These are phyloP conservation scores for Poeciliopsis paucimaculata DNA, from an alignment of 2,797 vertebrate genomes.

Conservation along the genomic window DNA sequence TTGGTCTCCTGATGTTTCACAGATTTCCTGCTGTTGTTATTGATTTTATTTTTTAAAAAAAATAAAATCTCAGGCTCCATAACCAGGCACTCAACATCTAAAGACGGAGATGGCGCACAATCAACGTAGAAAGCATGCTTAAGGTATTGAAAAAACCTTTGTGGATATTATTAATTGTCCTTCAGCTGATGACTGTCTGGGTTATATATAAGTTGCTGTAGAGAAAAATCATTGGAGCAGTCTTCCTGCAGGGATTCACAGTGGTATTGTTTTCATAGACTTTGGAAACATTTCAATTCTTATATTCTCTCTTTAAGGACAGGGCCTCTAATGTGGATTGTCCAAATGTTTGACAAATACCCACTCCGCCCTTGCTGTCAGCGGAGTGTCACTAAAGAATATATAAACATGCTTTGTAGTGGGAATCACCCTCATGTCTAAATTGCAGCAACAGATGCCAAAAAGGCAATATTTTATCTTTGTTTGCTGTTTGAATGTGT, in stretches of 20 bases:
- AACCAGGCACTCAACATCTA: conserved; percentile 57
- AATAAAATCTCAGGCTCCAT: conserved; percentile 38
- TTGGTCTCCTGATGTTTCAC: conserved; percentile 41
- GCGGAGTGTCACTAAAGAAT: conserved; percentile 21
- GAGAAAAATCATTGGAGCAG: conserved; percentile 72
- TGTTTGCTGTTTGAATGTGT: not conserved
- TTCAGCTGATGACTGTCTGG: conserved; percentile 70
- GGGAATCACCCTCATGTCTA: conserved; percentile 13
- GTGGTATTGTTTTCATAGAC: conserved; percentile 62
- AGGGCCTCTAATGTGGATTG: conserved; percentile 41
- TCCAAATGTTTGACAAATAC: conserved; percentile 51
- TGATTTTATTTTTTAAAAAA: not conserved
- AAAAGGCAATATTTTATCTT: conserved; percentile 9
- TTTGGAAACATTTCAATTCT: conserved; percentile 69
- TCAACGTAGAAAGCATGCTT: conserved; percentile 10
- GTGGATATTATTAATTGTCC: conserved; percentile 69
- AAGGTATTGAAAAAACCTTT: conserved; percentile 49
- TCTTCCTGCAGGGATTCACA: conserved; percentile 73
- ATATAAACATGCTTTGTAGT: conserved; percentile 37
- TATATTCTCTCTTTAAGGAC: conserved; percentile 64
- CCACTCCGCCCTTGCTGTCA: conserved; percentile 31
- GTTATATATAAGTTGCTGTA: conserved; percentile 77
- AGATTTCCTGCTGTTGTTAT: conserved; percentile 49
- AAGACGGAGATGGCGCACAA: conserved; percentile 28
- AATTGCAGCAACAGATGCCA: conserved; percentile 28